Conservation (phyloP, 2,113 vertebrate genomes). For the Eonycteris spelaea region DNA sequence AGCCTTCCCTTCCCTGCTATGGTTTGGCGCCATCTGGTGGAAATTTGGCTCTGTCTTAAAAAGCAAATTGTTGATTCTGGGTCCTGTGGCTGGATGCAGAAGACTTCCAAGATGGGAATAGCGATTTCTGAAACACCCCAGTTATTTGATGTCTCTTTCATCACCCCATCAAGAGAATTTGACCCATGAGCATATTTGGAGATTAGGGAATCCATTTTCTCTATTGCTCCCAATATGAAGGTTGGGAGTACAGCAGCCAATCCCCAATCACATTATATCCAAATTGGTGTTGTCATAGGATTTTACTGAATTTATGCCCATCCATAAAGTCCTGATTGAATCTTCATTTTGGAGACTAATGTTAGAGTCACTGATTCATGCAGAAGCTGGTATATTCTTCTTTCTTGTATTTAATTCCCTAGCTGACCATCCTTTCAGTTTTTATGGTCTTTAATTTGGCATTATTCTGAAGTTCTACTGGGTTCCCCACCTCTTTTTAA, state of each 20-base stretch:
- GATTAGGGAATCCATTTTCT: background rate
- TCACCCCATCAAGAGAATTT: background rate
- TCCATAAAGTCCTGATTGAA: background rate
- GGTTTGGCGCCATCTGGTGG: conserved; percentile 64
- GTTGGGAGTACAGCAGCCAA: background rate
- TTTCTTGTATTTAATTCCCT: background rate
- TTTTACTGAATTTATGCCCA: background rate
- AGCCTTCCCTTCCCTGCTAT: background rate
- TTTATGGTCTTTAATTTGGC: background rate
- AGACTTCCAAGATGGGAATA: background rate
- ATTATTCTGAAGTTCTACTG: background rate
- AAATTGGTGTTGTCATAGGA: background rate
- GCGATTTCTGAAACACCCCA: background rate
- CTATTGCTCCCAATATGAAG: background rate
- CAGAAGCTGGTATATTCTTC: background rate
- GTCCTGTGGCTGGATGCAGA: background rate
- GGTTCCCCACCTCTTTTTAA: rapidly evolving
- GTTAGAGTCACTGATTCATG: background rate
- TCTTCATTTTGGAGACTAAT: background rate
- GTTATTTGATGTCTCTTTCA: background rate
- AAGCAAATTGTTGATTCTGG: background rate
- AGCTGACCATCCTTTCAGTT: background rate
- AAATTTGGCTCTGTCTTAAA: background rate
- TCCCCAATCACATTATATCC: too few relatives aligned
- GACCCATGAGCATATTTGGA: rapidly evolving